Percentiles rank a stretch among this genome's conserved stretches.
Evolutionary conservation across 2,113 vertebrate species (phyloP).

Genomic region (Menidia beryllina): DNA sequence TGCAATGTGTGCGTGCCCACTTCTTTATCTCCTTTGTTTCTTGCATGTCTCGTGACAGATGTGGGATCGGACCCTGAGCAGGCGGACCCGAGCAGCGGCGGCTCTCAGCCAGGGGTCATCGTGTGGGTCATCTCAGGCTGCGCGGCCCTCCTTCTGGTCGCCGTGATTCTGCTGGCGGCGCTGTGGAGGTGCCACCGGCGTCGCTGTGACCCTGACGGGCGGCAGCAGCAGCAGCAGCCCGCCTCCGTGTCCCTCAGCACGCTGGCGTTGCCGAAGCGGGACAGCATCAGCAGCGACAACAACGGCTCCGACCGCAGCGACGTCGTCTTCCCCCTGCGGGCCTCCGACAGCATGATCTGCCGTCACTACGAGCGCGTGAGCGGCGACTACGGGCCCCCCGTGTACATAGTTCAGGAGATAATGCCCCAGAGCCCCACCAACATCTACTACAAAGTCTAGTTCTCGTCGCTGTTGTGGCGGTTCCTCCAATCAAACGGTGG

Average conservation of each 20-base stretch:
- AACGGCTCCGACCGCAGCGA: conserved; percentile 96
- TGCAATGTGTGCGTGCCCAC: conserved; percentile 4
- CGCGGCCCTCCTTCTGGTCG: conserved; percentile 89
- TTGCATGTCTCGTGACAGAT: conserved; percentile 39
- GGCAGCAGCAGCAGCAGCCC: conserved; percentile 85
- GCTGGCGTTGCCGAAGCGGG: conserved; percentile 91
- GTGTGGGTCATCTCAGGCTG: conserved; percentile 90
- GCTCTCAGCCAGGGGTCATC: conserved; percentile 89
- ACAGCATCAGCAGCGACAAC: conserved; percentile 86
- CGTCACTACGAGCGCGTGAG: conserved; percentile 97
- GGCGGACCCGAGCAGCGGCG: conserved; percentile 74
- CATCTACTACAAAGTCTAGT: conserved; percentile 99
- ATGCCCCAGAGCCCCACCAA: conserved; percentile 95
- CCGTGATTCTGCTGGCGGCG: conserved; percentile 86
- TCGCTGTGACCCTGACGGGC: conserved; percentile 87
- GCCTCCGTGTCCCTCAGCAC: conserved; percentile 92
- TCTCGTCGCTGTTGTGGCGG: background rate
- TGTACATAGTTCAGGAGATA: conserved; percentile 99
- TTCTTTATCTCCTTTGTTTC: conserved; percentile 6
- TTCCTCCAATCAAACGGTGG: background rate
- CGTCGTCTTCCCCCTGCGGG: conserved; percentile 92
- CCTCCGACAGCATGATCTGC: conserved; percentile 94
- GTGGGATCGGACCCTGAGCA: conserved; percentile 79
- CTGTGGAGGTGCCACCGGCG: conserved; percentile 87
- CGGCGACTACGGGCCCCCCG: conserved; percentile 94